phyloP scores from a whole-genome alignment of 2,888 invertebrate genomes.

The Lottia scabra region DNA sequence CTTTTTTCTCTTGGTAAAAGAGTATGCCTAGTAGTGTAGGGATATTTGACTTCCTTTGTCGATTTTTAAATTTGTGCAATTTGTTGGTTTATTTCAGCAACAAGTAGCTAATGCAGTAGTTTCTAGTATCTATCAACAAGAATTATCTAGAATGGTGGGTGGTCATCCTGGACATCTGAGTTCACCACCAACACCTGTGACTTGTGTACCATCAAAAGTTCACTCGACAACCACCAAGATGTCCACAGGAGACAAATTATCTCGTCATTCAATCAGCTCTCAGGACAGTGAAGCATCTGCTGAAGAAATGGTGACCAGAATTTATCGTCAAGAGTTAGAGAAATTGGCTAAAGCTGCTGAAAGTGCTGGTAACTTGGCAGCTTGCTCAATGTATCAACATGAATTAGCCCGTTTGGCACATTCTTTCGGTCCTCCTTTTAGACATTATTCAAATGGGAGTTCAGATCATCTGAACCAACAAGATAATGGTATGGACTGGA shows the following conservation, averaged over 20 bases:
- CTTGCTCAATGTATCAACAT: conserved; percentile 86
- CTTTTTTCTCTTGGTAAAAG: too few species aligned
- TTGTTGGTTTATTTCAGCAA: conserved; percentile 44
- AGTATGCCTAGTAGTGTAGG: too few species aligned
- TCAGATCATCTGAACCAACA: conserved; percentile 6
- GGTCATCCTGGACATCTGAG: conserved; percentile 17
- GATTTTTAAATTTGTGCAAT: neutral
- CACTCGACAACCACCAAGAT: conserved; percentile 5
- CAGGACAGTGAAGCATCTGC: conserved; percentile 67
- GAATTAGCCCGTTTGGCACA: conserved; percentile 88
- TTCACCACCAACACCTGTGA: conserved; percentile 16
- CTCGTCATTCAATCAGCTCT: conserved; percentile 20
- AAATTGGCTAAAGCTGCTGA: conserved; percentile 82
- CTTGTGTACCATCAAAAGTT: conserved; percentile 29
- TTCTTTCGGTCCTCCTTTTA: conserved; percentile 20
- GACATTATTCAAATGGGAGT: conserved; percentile 17
- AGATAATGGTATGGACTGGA: conserved; percentile 27
- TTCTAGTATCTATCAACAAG: conserved; percentile 70
- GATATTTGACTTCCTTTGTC: too few species aligned
- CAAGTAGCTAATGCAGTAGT: conserved; percentile 63
- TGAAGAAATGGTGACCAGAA: conserved; percentile 77
- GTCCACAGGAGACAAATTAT: conserved; percentile 7
- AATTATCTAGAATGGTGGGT: conserved; percentile 77
- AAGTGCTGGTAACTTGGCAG: conserved; percentile 65
- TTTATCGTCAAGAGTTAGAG: conserved; percentile 78